Evolutionary conservation across 2,888 invertebrate species (phyloP).

Genomic region (Galeopsomyia nigrocyanea): DNA sequence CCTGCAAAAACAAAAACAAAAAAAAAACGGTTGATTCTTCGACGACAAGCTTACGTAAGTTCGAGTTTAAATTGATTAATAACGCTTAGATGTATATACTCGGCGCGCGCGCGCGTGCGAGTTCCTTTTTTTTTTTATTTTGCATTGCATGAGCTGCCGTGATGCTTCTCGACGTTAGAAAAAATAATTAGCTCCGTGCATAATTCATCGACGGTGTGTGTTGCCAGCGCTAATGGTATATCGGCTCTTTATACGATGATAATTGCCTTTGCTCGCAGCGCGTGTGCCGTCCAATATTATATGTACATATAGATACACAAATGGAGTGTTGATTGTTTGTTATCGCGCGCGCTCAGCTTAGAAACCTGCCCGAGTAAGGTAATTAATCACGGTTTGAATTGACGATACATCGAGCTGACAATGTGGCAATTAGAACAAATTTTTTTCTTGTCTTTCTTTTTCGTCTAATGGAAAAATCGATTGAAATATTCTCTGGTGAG

Average conservation of each 20-base stretch:
- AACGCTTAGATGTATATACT: neutral
- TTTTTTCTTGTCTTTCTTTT: neutral
- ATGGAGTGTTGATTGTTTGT: constrained; percentile 29
- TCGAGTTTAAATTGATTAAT: too few relatives aligned
- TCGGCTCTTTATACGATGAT: neutral
- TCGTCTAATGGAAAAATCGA: constrained; percentile 1
- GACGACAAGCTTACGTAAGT: too few relatives aligned
- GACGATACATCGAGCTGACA: constrained; percentile 16
- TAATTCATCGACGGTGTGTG: neutral
- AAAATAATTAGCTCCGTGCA: neutral
- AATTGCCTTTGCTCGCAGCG: neutral
- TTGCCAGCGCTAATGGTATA: neutral
- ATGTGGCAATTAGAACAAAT: constrained; percentile 22
- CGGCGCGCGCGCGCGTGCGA: constrained; percentile 1
- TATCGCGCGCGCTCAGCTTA: constrained; percentile 6
- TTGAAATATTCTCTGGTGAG: neutral
- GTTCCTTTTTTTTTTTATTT: neutral
- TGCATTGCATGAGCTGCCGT: neutral
- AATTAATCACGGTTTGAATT: constrained; percentile 31
- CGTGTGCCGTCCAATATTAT: too few relatives aligned
- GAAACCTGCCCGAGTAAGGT: neutral
- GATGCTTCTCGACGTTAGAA: neutral
- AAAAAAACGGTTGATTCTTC: too few relatives aligned
- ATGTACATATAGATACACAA: neutral
- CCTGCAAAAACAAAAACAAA: constrained; percentile 23